Evolutionary conservation across 2,113 vertebrate species (phyloP).

Genomic region (Prionailurus bengalensis): DNA sequence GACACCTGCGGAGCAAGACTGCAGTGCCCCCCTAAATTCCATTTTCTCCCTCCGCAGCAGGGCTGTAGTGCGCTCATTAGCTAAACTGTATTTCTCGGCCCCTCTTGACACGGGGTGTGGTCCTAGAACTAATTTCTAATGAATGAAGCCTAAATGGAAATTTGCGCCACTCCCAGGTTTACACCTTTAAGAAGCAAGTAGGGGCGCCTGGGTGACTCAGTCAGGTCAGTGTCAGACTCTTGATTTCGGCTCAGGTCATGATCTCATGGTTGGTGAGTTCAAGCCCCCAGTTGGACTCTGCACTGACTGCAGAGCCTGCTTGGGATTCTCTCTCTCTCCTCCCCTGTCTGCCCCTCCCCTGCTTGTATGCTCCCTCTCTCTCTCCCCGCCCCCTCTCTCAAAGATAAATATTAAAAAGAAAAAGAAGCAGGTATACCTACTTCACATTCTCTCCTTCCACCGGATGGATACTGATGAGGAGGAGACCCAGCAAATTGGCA

Average conservation of each 20-base stretch:
- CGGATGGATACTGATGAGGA: background rate
- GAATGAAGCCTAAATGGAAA: background rate
- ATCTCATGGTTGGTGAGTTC: no score
- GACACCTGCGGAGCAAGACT: background rate
- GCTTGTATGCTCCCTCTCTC: no score
- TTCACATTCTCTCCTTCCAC: background rate
- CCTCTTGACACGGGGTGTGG: background rate
- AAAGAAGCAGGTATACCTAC: background rate
- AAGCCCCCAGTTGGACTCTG: no score
- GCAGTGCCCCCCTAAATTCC: background rate
- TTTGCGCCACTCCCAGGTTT: background rate
- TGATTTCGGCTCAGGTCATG: no score
- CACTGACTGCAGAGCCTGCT: no score
- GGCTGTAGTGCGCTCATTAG: background rate
- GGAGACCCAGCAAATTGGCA: background rate
- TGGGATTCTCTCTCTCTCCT: no score
- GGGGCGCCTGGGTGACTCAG: no score
- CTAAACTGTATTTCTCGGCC: background rate
- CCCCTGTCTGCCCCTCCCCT: no score
- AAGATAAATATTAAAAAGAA: no score
- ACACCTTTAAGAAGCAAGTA: background rate
- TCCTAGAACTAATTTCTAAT: background rate
- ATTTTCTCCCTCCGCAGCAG: background rate
- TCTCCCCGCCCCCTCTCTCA: no score
- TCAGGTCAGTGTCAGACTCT: no score